Percentiles rank a stretch among this genome's conserved stretches.
Evolutionary conservation across 2,888 invertebrate genomes (phyloP).

Genomic region (Amphimallon solstitiale): DNA sequence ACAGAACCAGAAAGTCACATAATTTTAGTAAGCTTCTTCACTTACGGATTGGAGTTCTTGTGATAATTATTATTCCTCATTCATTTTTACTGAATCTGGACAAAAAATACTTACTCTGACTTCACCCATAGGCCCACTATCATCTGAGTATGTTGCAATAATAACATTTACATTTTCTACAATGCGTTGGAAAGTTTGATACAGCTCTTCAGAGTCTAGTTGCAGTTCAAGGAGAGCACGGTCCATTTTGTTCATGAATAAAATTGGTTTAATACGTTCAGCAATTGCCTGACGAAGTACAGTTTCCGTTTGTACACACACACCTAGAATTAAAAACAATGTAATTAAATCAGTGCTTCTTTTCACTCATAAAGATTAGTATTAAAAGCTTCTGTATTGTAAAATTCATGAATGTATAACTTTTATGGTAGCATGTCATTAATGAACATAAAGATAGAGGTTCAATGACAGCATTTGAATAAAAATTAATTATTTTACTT

Average conservation of each 20-base stretch:
- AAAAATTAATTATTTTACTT: slow-evolving; percentile 70
- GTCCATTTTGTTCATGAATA: slow-evolving; percentile 99
- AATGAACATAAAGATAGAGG: slow-evolving; percentile 85
- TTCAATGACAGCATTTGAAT: slow-evolving; percentile 77
- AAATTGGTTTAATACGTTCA: slow-evolving; percentile 99
- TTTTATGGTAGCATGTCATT: slow-evolving; percentile 71
- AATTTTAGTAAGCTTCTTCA: too few relatives aligned
- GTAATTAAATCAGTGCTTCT: too few relatives aligned
- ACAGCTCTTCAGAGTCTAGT: slow-evolving; percentile 94
- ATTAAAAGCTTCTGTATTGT: neutral
- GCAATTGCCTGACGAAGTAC: slow-evolving; percentile 99
- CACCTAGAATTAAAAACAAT: slow-evolving; percentile 73
- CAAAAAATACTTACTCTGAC: slow-evolving; percentile 79
- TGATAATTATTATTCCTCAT: neutral
- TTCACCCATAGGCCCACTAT: slow-evolving; percentile 98
- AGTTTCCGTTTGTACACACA: slow-evolving; percentile 99
- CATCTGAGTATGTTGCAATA: slow-evolving; percentile 98
- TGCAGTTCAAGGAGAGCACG: slow-evolving; percentile 97
- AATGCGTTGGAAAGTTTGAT: slow-evolving; percentile 99
- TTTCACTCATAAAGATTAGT: too few relatives aligned
- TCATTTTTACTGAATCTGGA: neutral
- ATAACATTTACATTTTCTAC: slow-evolving; percentile 99
- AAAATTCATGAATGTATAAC: slow-evolving; percentile 61
- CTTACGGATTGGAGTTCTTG: too few relatives aligned
- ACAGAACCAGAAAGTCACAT: too few relatives aligned